phyloP scores from a whole-genome alignment of 1,140 invertebrate genomes.

The Drosophila repletoides region DNA sequence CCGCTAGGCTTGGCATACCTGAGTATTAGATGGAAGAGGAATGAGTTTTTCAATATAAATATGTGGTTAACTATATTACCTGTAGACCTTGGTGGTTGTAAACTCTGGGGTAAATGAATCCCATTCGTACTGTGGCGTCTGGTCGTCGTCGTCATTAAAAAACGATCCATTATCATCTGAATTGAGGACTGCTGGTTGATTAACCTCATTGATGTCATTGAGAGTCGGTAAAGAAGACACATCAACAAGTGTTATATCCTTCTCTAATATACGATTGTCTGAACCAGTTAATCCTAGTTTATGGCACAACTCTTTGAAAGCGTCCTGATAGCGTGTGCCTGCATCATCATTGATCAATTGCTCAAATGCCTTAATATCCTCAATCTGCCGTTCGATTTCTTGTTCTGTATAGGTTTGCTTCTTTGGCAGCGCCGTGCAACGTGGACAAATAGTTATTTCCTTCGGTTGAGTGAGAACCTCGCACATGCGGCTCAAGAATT shows the following conservation, averaged over 20 bases:
- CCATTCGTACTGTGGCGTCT: slow-evolving; percentile 12
- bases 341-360: slow-evolving; percentile 9
- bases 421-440: slow-evolving; percentile 11
- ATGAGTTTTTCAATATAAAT: too few relatives aligned
- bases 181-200: too few relatives aligned
- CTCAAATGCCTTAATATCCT: slow-evolving; percentile 53
- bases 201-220: not conserved
- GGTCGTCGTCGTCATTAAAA: not conserved
- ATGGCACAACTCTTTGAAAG: slow-evolving; percentile 56
- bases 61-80: too few relatives aligned
- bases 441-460: slow-evolving; percentile 15
- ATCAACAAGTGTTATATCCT: too few relatives aligned
- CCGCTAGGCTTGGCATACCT: not conserved
- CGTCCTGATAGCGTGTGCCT: slow-evolving; percentile 37
- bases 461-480: slow-evolving; percentile 18
- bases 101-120: slow-evolving; percentile 11
- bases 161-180: too few relatives aligned
- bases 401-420: slow-evolving; percentile 49
- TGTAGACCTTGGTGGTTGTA: not conserved
- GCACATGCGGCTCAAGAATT: slow-evolving; percentile 48
- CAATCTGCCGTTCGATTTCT: slow-evolving; percentile 63
- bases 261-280: not conserved
- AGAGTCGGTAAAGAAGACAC: too few relatives aligned
- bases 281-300: slow-evolving; percentile 37
- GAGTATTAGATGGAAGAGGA: too few relatives aligned